A percentile compares a stretch with the other conserved stretches of the same genome.
Conservation (phyloP, 2,888 invertebrate species). For the Beris morrisii region DNA sequence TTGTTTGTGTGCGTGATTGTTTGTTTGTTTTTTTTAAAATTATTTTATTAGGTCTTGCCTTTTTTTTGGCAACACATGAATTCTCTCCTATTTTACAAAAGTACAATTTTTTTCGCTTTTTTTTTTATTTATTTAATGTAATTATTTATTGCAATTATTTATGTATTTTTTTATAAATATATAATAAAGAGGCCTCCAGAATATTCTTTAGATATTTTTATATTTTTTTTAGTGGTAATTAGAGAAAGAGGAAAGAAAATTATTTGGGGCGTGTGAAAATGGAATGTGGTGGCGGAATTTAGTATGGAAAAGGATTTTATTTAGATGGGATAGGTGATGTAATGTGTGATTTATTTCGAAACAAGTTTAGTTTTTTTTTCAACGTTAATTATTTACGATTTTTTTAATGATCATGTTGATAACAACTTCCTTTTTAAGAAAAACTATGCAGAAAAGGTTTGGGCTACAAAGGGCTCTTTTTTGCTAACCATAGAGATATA, state of each 20-base stretch:
- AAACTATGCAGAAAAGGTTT: not conserved
- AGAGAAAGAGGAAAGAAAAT: constrained; percentile 1
- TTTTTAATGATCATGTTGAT: constrained; percentile 1
- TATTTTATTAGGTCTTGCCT: not conserved
- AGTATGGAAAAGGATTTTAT: not conserved
- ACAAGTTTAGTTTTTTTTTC: not conserved
- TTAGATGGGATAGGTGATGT: not conserved
- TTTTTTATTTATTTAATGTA: not conserved
- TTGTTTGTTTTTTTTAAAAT: constrained; percentile 2
- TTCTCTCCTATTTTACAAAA: not conserved
- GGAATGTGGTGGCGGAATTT: constrained; percentile 6
- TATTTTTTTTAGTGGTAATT: constrained; percentile 19
- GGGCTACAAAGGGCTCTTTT: no score
- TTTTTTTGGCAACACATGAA: not conserved
- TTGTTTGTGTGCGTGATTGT: constrained; percentile 13
- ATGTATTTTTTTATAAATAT: not conserved
- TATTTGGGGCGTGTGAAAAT: not conserved
- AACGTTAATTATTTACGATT: no score
- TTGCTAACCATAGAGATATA: no score
- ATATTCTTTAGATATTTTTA: constrained; percentile 33
- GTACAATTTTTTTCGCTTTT: constrained; percentile 1
- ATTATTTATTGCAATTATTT: no score
- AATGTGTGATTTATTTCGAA: not conserved
- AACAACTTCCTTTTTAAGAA: not conserved
- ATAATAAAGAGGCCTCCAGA: constrained; percentile 33